Conservation (phyloP, 2,888 invertebrate species). For the Mylabris sibirica region DNA sequence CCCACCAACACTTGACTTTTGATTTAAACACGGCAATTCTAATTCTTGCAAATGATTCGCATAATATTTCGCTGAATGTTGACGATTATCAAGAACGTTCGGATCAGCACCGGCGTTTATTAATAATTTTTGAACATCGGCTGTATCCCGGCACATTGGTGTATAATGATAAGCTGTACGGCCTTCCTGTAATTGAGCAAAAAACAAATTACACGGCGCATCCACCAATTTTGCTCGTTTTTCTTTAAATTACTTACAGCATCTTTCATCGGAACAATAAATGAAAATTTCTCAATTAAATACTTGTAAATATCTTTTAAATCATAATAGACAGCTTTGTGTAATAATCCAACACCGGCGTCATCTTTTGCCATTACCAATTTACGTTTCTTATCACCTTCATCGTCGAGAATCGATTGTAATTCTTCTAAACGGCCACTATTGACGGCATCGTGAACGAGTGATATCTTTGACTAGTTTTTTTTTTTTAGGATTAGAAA, state of each 20-base stretch:
- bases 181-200: slow-evolving; percentile 65
- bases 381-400: slow-evolving; percentile 63
- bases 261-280: slow-evolving; percentile 72
- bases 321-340: slow-evolving; percentile 82
- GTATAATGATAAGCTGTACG: slow-evolving; percentile 74
- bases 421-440: slow-evolving; percentile 76
- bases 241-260: slow-evolving; percentile 66
- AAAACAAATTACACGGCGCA: neutral
- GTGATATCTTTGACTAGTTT: slow-evolving; percentile 77
- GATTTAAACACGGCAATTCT: slow-evolving; percentile 61
- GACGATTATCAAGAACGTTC: slow-evolving; percentile 66
- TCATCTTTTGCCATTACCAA: slow-evolving; percentile 71
- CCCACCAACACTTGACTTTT: slow-evolving; percentile 43
- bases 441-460: slow-evolving; percentile 78
- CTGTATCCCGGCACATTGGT: slow-evolving; percentile 67
- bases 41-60: slow-evolving; percentile 65
- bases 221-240: neutral
- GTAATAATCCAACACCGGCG: slow-evolving; percentile 76
- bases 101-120: slow-evolving; percentile 71
- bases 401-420: slow-evolving; percentile 64
- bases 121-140: slow-evolving; percentile 68
- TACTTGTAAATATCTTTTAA: slow-evolving; percentile 76
- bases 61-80: slow-evolving; percentile 67
- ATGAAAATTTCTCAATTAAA: slow-evolving; percentile 73
- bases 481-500: slow-evolving; percentile 40